Evolutionary conservation across 2,113 vertebrate genomes (phyloP).

Genomic region (Tursiops truncatus): DNA sequence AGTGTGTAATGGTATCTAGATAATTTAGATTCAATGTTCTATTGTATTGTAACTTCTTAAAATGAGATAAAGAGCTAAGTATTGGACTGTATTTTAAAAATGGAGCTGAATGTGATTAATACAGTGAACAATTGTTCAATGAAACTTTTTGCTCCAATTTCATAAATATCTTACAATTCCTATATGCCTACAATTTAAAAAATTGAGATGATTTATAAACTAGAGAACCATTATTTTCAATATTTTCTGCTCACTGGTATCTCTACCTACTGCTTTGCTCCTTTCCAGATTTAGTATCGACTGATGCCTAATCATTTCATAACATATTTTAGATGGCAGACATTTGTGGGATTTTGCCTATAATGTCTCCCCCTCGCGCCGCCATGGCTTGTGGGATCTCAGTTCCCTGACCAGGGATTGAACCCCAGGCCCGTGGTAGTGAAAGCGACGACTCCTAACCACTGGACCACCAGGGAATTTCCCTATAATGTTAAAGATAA

Average conservation of each 20-base stretch:
- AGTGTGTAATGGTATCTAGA: not conserved
- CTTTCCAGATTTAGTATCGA: not conserved
- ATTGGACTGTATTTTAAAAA: not conserved
- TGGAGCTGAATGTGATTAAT: not conserved
- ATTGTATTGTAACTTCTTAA: not conserved
- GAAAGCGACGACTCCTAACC: not conserved
- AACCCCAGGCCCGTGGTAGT: not conserved
- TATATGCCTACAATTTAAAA: not conserved
- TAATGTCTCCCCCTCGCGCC: not conserved
- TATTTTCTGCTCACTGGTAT: not conserved
- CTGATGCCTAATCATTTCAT: not conserved
- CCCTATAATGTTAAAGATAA: not conserved
- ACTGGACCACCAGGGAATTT: not conserved
- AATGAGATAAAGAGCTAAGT: not conserved
- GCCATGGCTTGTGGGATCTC: not conserved
- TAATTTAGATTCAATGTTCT: not conserved
- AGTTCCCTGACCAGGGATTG: not conserved
- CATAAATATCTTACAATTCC: not conserved
- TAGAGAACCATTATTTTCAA: not conserved
- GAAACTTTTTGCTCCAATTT: conserved; percentile 15
- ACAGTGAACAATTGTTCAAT: not conserved
- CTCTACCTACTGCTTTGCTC: not conserved
- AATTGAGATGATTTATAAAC: not conserved
- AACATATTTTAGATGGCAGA: not conserved
- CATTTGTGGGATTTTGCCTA: not conserved